Evolutionary conservation across 2,888 invertebrate genomes (phyloP).

Genomic region (Carabus problematicus): DNA sequence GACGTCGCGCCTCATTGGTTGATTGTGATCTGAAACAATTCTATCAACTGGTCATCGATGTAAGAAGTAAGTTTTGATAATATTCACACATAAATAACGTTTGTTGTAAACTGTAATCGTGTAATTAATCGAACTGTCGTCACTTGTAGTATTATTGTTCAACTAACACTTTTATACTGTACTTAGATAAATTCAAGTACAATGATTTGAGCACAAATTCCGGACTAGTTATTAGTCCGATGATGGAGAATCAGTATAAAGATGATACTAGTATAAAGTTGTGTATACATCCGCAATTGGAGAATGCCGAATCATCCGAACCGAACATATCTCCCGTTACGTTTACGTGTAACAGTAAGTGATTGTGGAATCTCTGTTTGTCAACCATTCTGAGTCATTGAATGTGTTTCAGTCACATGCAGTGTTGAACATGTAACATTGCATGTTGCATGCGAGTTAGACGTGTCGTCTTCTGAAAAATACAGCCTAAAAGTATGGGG

Average conservation of each 20-base stretch:
- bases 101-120: not conserved
- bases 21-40: constrained; percentile 84
- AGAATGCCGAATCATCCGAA: constrained; percentile 56
- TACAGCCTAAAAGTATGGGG: constrained; percentile 81
- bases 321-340: constrained; percentile 67
- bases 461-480: constrained; percentile 63
- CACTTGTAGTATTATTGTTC: too few species aligned
- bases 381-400: constrained; percentile 39
- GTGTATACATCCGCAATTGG: constrained; percentile 73
- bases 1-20: constrained; percentile 61
- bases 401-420: constrained; percentile 74
- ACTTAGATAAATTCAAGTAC: constrained; percentile 74
- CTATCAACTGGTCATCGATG: constrained; percentile 80
- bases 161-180: constrained; percentile 33
- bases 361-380: constrained; percentile 15
- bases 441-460: constrained; percentile 82
- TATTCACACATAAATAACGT: not conserved
- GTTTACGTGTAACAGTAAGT: constrained; percentile 91
- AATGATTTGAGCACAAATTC: constrained; percentile 82
- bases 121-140: too few species aligned
- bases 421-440: constrained; percentile 86
- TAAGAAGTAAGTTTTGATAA: constrained; percentile 69
- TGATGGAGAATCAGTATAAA: constrained; percentile 79
- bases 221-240: constrained; percentile 88
- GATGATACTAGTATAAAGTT: constrained; percentile 88